These are phyloP conservation scores for Mustela erminea DNA, from an alignment of 2,797 vertebrate species.

Conservation along the genomic window DNA sequence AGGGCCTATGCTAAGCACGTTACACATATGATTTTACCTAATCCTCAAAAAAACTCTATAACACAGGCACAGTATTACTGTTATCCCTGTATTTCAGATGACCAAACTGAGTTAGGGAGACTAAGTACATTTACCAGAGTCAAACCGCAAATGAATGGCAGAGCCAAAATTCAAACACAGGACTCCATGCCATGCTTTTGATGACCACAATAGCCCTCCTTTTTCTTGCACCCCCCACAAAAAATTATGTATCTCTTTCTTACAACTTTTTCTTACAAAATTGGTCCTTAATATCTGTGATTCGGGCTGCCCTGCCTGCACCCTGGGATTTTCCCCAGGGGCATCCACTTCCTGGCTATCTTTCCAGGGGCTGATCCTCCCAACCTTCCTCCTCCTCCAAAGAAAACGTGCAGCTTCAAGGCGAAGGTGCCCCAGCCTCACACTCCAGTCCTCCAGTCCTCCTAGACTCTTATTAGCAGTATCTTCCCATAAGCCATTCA, in stretches of 20 bases:
- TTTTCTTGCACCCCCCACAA: not conserved
- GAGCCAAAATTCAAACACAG: not conserved
- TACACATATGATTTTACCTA: not conserved
- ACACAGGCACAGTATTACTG: not conserved
- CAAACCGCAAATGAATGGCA: not conserved
- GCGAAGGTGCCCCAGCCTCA: not conserved
- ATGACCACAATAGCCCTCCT: not conserved
- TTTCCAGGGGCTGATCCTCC: not conserved
- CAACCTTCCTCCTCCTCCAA: not conserved
- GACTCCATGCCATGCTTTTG: not conserved
- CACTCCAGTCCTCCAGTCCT: too few species aligned
- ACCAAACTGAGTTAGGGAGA: not conserved
- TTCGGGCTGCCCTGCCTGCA: not conserved
- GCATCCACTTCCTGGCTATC: not conserved
- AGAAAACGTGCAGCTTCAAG: not conserved
- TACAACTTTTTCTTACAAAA: not conserved
- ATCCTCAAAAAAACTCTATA: not conserved
- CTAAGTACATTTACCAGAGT: not conserved
- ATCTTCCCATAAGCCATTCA: conserved; percentile 6
- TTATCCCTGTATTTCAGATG: not conserved
- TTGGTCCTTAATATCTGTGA: not conserved
- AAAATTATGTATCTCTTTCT: conserved; percentile 1
- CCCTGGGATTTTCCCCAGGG: not conserved
- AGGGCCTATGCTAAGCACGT: not conserved
- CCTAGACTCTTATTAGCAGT: not conserved